These are phyloP conservation scores for Choloepus didactylus DNA, from an alignment of 2,797 vertebrate genomes.

Conservation along the genomic window DNA sequence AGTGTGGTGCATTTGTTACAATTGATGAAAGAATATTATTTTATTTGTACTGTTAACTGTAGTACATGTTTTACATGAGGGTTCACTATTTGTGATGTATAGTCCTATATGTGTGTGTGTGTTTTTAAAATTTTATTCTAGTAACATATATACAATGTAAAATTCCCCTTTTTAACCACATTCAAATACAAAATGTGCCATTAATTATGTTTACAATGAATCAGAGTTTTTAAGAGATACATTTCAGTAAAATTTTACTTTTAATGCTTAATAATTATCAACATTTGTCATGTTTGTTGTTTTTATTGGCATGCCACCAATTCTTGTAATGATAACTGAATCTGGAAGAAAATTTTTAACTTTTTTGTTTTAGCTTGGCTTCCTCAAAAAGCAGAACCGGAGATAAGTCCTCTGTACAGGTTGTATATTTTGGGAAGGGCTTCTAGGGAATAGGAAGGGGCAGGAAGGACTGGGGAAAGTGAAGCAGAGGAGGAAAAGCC, in stretches of 20 bases:
- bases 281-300: background rate
- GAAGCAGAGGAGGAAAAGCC: background rate
- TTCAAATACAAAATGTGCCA: too few species aligned
- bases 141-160: too few species aligned
- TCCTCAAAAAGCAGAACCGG: background rate
- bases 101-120: too few species aligned
- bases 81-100: too few species aligned
- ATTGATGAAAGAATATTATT: too few species aligned
- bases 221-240: background rate
- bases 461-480: background rate
- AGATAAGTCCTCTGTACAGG: background rate
- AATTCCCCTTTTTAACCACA: too few species aligned
- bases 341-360: background rate
- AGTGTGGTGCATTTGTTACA: too few species aligned
- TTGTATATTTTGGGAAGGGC: background rate
- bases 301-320: background rate
- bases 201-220: background rate
- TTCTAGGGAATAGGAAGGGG: background rate
- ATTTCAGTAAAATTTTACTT: background rate
- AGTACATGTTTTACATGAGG: too few species aligned
- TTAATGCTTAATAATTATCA: constrained; percentile 7
- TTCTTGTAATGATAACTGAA: background rate
- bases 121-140: too few species aligned
- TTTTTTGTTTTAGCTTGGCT: background rate
- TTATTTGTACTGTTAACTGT: too few species aligned